phyloP scores from a whole-genome alignment of 2,888 invertebrate genomes.

The Argyresthia albistria region DNA sequence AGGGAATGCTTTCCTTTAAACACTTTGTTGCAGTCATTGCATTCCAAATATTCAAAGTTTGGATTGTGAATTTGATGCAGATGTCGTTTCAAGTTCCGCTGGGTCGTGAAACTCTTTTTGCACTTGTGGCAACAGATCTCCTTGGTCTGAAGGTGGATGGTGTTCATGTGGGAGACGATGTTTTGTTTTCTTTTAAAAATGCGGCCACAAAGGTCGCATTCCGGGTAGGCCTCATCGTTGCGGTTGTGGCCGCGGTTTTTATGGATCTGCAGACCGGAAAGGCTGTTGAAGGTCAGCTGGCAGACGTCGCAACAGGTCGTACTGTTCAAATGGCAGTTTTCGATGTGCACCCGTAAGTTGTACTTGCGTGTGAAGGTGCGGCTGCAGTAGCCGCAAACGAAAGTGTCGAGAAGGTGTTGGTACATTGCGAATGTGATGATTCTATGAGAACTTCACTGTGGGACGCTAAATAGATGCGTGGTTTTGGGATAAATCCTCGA shows the following conservation, averaged over 20 bases:
- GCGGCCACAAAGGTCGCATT: slow-evolving; percentile 50
- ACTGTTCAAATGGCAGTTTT: slow-evolving; percentile 41
- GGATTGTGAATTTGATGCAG: slow-evolving; percentile 41
- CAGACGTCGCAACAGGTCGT: slow-evolving; percentile 41
- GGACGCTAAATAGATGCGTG: no score
- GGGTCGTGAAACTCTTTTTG: slow-evolving; percentile 36
- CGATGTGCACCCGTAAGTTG: slow-evolving; percentile 47
- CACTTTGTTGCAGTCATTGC: slow-evolving; percentile 35
- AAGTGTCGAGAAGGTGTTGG: neutral
- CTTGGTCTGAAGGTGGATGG: slow-evolving; percentile 37
- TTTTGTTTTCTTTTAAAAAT: slow-evolving; percentile 52
- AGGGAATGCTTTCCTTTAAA: slow-evolving; percentile 39
- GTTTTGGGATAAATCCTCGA: no score
- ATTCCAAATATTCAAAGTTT: slow-evolving; percentile 31
- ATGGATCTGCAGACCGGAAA: no score
- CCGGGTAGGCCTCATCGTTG: slow-evolving; percentile 33
- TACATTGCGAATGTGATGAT: neutral
- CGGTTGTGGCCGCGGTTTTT: slow-evolving; percentile 49
- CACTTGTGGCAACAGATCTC: slow-evolving; percentile 35
- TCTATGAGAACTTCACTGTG: no score
- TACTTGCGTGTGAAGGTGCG: slow-evolving; percentile 47
- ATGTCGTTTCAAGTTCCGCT: slow-evolving; percentile 43
- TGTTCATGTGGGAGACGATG: slow-evolving; percentile 49
- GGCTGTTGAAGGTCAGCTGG: slow-evolving; percentile 35
- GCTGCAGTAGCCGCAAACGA: slow-evolving; percentile 42